Evolutionary conservation across 2,888 invertebrate species (phyloP).

Genomic region (Podabrus alpinus): DNA sequence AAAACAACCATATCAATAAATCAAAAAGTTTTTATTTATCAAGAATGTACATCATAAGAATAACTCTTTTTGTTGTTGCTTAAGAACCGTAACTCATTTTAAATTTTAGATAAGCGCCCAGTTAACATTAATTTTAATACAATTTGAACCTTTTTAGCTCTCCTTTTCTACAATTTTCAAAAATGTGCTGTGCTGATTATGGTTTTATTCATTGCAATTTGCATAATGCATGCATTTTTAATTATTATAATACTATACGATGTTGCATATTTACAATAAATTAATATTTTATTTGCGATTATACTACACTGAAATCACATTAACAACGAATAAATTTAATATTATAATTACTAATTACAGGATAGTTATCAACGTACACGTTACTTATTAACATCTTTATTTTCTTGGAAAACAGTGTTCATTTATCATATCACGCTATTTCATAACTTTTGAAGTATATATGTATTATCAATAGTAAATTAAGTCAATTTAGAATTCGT

Average conservation of each 20-base stretch:
- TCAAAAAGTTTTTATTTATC: not conserved
- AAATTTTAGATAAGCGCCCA: not conserved
- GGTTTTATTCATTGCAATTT: not conserved
- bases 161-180: not conserved
- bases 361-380: not conserved
- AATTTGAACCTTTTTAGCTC: not conserved
- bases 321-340: not conserved
- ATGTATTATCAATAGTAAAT: not conserved
- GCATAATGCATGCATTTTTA: not conserved
- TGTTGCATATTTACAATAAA: not conserved
- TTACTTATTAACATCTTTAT: not conserved
- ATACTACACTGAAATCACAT: not conserved
- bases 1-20: not conserved
- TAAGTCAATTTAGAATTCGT: conserved; percentile 27
- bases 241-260: not conserved
- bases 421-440: not conserved
- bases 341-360: not conserved
- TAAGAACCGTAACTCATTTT: not conserved
- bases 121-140: not conserved
- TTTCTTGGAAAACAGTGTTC: not conserved
- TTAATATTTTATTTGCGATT: not conserved
- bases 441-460: not conserved
- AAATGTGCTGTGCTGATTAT: not conserved
- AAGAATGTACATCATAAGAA: not conserved
- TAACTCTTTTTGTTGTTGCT: not conserved